Percentiles rank a stretch among this genome's conserved stretches.
Conservation (phyloP, 2,113 vertebrate species). For the Anser cygnoides region DNA sequence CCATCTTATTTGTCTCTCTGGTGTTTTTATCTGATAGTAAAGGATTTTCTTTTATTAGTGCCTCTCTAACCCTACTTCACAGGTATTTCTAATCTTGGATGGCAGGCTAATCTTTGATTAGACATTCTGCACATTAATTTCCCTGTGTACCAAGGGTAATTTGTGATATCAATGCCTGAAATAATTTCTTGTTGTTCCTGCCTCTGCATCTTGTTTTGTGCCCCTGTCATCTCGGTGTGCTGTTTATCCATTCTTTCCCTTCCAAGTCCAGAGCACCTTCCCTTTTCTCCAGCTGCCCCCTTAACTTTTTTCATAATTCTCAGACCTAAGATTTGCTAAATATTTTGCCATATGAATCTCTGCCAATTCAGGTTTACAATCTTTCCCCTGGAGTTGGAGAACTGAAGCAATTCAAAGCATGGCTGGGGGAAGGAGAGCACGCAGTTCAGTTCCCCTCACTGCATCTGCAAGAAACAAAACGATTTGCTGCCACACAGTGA, state of each 20-base stretch:
- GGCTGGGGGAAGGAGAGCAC: neutral
- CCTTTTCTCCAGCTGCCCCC: neutral
- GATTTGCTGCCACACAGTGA: constrained; percentile 28
- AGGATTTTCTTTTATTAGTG: neutral
- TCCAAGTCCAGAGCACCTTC: neutral
- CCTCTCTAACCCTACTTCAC: neutral
- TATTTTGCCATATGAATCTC: neutral
- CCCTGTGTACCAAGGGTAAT: neutral
- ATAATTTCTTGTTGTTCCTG: neutral
- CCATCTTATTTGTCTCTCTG: neutral
- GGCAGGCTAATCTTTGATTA: neutral
- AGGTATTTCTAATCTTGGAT: neutral
- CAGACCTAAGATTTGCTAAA: neutral
- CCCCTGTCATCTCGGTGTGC: neutral
- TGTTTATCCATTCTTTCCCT: neutral
- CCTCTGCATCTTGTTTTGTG: neutral
- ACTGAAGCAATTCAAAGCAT: neutral
- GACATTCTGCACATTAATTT: neutral
- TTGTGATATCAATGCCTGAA: neutral
- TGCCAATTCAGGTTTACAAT: neutral
- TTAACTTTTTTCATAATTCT: neutral
- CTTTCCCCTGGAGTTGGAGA: neutral
- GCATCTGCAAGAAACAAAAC: neutral
- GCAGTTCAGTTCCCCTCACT: neutral
- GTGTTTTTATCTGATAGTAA: neutral